Evolutionary conservation across 2,888 invertebrate genomes (phyloP).

Genomic region (Colostygia pectinataria): DNA sequence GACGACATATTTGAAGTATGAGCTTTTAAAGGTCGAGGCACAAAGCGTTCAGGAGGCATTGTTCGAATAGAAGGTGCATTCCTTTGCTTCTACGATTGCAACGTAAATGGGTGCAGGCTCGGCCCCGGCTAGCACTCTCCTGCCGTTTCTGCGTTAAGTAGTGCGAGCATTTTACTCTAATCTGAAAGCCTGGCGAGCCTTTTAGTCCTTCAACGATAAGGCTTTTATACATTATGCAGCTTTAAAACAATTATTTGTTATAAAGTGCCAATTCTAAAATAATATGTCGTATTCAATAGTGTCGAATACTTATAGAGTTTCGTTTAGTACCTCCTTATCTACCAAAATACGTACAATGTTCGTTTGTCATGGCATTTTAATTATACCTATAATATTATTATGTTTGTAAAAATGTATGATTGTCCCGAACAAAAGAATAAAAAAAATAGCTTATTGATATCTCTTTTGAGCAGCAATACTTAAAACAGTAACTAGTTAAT

Average conservation of each 20-base stretch:
- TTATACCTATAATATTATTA: too few species aligned
- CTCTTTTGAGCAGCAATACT: too few species aligned
- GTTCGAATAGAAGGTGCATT: constrained; percentile 51
- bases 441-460: too few species aligned
- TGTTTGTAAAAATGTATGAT: too few species aligned
- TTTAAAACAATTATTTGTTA: neutral
- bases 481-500: too few species aligned
- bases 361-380: too few species aligned
- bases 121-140: constrained; percentile 43
- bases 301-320: too few species aligned
- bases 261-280: too few species aligned
- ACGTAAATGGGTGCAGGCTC: constrained; percentile 47
- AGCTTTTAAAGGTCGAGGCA: constrained; percentile 40
- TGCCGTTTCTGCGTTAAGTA: constrained; percentile 35
- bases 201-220: constrained; percentile 34
- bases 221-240: constrained; percentile 21
- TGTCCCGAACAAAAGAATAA: too few species aligned
- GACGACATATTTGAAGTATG: constrained; percentile 31
- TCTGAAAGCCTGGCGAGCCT: constrained; percentile 34
- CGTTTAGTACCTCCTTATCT: too few species aligned
- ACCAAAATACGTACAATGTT: too few species aligned
- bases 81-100: constrained; percentile 46
- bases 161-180: constrained; percentile 30
- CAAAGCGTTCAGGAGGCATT: constrained; percentile 39
- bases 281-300: too few species aligned